Conservation (phyloP, 2,113 vertebrate species). For the Reinhardtius hippoglossoides region DNA sequence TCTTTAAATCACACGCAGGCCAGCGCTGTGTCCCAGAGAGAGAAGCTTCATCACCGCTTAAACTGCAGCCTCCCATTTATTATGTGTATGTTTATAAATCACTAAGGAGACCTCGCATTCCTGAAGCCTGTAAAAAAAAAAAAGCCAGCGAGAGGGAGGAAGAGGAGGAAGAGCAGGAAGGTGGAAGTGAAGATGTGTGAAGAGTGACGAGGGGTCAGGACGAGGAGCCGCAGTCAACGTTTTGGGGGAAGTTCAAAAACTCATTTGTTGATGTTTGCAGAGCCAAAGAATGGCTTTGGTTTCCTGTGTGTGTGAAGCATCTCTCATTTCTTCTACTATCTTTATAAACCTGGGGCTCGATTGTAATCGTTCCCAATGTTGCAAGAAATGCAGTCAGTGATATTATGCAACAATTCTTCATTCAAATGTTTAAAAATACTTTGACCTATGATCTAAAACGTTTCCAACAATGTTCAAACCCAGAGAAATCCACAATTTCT, state of each 20-base stretch:
- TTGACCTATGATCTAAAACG: too few species aligned
- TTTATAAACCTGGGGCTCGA: neutral
- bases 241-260: neutral
- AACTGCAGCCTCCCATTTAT: conserved; percentile 94
- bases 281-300: neutral
- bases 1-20: conserved; percentile 95
- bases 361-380: neutral
- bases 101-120: conserved; percentile 87
- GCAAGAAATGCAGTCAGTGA: too few species aligned
- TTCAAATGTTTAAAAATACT: too few species aligned
- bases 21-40: conserved; percentile 84
- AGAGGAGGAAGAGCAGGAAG: conserved; percentile 31
- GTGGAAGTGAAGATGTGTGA: conserved; percentile 47
- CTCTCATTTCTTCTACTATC: neutral
- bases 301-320: neutral
- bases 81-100: conserved; percentile 98
- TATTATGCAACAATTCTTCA: too few species aligned
- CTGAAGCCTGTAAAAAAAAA: conserved; percentile 77
- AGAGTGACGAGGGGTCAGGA: conserved; percentile 45
- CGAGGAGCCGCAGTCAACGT: neutral
- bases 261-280: neutral
- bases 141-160: conserved; percentile 25
- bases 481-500: too few species aligned
- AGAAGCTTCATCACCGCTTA: conserved; percentile 94
- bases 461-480: too few species aligned